Conservation (phyloP, 1,140 invertebrate species). For the Eulimnadia texana region DNA sequence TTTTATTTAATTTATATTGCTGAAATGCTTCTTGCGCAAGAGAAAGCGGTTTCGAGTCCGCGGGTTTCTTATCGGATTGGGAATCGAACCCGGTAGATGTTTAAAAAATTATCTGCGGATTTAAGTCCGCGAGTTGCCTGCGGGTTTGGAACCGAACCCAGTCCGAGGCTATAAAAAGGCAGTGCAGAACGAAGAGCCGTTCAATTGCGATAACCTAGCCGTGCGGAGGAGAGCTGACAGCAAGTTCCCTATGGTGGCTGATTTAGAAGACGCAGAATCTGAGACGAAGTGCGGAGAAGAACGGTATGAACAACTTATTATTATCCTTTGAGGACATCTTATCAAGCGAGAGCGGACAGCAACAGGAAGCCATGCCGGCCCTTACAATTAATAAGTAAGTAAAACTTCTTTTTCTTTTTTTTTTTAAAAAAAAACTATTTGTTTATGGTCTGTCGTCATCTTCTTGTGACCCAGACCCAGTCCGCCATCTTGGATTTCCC, state of each 20-base stretch:
- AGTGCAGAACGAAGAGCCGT: background rate
- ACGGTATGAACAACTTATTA: conserved; percentile 15
- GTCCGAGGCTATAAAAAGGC: background rate
- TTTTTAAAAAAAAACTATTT: background rate
- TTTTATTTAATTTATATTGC: background rate
- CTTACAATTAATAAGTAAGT: conserved; percentile 8
- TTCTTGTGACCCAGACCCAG: background rate
- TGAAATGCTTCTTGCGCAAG: too few relatives aligned
- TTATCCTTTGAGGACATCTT: conserved; percentile 7
- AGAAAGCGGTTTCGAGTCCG: too few relatives aligned
- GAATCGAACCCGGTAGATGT: too few relatives aligned
- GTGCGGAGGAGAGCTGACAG: background rate
- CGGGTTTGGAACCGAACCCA: too few relatives aligned
- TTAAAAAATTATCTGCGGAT: too few relatives aligned
- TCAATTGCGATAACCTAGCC: background rate
- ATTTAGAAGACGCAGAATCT: conserved; percentile 5
- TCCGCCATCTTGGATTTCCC: conserved; percentile 7
- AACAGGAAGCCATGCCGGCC: conserved; percentile 15
- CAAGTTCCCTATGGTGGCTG: conserved; percentile 14
- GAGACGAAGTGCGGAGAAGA: conserved; percentile 3
- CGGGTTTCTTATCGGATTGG: too few relatives aligned
- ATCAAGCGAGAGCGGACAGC: conserved; percentile 11
- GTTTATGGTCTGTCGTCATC: background rate
- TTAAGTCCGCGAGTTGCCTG: too few relatives aligned
- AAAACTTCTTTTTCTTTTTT: background rate